Base-by-base conservation (phyloP, 2,888 invertebrate genomes). In the Strigamia transsilvanica region DNA sequence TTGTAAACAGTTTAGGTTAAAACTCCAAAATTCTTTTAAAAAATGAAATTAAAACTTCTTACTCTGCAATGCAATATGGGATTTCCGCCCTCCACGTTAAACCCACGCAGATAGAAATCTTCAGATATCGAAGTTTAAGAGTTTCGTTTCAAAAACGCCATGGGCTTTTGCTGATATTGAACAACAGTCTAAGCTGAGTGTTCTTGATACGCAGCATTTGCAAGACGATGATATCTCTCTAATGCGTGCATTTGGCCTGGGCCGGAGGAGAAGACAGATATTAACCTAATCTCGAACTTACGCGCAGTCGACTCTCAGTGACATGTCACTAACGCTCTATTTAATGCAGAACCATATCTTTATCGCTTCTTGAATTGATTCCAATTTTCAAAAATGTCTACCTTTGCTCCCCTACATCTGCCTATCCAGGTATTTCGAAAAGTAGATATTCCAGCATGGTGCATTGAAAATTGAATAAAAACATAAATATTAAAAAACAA, bases 151-250 rank as follows among this genome's bases (percentile, higher is more conserved):
- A 56, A 56, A 38, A 56, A 21, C 21, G 46, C 46, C 46, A 46
- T 2, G 4, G 46, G 46, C 46, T 46, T 46, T 2, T 15, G 15
- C 46, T 10, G 46, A 46, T 7, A 46, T 46, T 46, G 46, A 46
- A 46, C 46, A 46, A 46, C 46, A 46, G 46, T 46, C 15, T 15
- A 13, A 46, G 15, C 15, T n/a, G 56, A 56, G 18, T 18, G 56
- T 18, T 56, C 56, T n/a, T 56, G 56, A 56, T 56, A 56, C 21
- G 56, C 56, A 56, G 21, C 56, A 56, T 56, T 56, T 56, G 21
- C 56, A 18, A 56, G 56, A 21, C 18, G 18, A 56, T 56, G n/a
- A 56, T 56, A 15, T 56, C 56, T n/a, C 46, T 46, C 46, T 46
- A 46, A 46, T 46, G 12, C 15, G 13, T 15, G 56, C 56, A 56